Evolutionary conservation across 1,140 invertebrate species (phyloP), one percentile per base, ranked within the genome.

Genomic region (Epicauta chinensis): DNA sequence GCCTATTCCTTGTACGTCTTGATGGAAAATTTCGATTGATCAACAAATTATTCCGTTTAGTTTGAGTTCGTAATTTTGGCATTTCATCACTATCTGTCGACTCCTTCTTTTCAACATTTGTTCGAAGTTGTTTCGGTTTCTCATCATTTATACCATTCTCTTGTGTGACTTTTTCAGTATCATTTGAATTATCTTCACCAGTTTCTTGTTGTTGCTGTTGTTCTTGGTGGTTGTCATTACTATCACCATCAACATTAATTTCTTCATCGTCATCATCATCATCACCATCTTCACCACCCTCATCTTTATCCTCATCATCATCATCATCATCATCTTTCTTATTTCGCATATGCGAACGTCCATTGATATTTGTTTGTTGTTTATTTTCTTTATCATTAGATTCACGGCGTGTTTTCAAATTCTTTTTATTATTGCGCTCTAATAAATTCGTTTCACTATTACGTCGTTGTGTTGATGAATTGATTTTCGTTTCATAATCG

Each of bases 331-430:
- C 23, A 42, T 34, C 5, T 40, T 51, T 37, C 15, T 37, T 17
- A 31, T 14, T 49, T 23, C 43, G 50, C 1, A 41, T 41, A 23
- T 48, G 43, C 1, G 44, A 30, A 38, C 47, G 45, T 16, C 36
- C 41, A 30, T 47, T 46, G 4, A 23, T 3, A n/a, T 42, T 46
- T 10, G 46, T 30, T 14, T 56, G 56, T 35, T 61, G 53, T 15
- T 64, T 60, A 42, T 62, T 62, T 31, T 62, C 60, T 45, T 62
- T 62, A 17, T 62, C 60, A 17, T 59, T 58, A 11, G 55, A 62
- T 38, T 56, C 54, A 10, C 37, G 17, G 7, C 51, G 48, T 11
- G 37, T 35, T 15, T 35, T 37, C 31, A 48, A 15, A 14, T 38
- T 39, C 42, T 45, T 39, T 46, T 45, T 35, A 16, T 55, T 50